Conservation (phyloP, 2,888 invertebrate genomes). For the Thereva unica region DNA sequence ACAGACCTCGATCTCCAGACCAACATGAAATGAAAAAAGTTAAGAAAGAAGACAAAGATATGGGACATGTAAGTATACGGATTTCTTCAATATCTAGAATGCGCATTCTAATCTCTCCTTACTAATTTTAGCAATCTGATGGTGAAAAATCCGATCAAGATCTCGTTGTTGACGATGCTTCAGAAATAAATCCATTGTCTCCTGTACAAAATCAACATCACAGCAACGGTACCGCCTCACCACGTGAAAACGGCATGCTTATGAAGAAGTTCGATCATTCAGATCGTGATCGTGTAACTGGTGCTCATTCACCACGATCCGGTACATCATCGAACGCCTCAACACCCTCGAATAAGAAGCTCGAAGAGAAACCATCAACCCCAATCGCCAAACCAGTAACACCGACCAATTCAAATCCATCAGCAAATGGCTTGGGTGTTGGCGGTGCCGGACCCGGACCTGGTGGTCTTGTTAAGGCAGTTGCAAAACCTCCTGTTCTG, state of each 20-base stretch:
- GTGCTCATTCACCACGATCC: slow-evolving; percentile 62
- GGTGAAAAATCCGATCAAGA: slow-evolving; percentile 89
- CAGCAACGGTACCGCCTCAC: slow-evolving; percentile 71
- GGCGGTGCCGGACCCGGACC: slow-evolving; percentile 42
- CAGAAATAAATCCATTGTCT: slow-evolving; percentile 76
- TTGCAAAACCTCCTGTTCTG: slow-evolving; percentile 45
- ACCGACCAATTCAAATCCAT: slow-evolving; percentile 67
- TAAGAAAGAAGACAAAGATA: slow-evolving; percentile 82
- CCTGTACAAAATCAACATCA: slow-evolving; percentile 59
- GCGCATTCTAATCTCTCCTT: not conserved
- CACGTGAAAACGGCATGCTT: slow-evolving; percentile 80
- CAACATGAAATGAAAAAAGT: slow-evolving; percentile 69
- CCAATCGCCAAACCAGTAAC: slow-evolving; percentile 90
- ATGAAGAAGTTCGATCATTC: slow-evolving; percentile 49
- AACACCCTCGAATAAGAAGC: slow-evolving; percentile 83
- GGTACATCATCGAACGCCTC: slow-evolving; percentile 91
- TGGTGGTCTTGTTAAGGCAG: slow-evolving; percentile 43
- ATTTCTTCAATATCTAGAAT: not conserved
- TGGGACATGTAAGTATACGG: slow-evolving; percentile 74
- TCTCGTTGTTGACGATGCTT: slow-evolving; percentile 92
- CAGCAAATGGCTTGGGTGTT: slow-evolving; percentile 63
- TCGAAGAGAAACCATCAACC: slow-evolving; percentile 87
- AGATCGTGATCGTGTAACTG: slow-evolving; percentile 48
- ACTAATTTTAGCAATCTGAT: slow-evolving; percentile 68
- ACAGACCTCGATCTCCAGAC: slow-evolving; percentile 78